phyloP scores from a whole-genome alignment of 2,888 invertebrate species.

The Eupithecia subumbrata region DNA sequence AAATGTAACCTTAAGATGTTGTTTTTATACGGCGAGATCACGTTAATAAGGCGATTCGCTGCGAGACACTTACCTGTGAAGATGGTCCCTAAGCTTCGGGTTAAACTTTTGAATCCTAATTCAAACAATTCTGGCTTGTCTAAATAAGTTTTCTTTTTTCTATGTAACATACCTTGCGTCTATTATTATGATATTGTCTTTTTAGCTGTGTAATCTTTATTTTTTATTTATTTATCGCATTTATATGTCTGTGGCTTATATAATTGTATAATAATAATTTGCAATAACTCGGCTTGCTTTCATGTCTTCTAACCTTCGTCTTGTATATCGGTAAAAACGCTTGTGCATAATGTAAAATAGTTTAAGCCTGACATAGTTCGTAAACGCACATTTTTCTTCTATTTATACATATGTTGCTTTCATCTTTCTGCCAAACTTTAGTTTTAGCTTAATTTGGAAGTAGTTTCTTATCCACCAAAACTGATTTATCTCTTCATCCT shows the following conservation, averaged over 20 bases:
- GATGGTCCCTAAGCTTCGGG: not conserved
- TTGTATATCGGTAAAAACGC: not conserved
- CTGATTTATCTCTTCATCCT: too few relatives aligned
- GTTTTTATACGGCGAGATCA: not conserved
- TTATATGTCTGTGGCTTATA: not conserved
- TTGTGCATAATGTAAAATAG: not conserved
- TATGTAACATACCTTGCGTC: not conserved
- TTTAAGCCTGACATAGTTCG: not conserved
- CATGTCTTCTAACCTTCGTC: not conserved
- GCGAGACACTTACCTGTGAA: not conserved
- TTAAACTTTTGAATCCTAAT: not conserved
- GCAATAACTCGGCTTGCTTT: not conserved
- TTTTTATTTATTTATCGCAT: not conserved
- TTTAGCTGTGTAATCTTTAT: not conserved
- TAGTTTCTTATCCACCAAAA: too few relatives aligned
- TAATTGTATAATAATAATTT: not conserved
- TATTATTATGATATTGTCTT: not conserved
- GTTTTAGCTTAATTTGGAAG: too few relatives aligned
- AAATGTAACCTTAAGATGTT: not conserved
- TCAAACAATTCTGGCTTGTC: not conserved
- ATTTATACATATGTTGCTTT: not conserved
- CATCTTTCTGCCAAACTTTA: too few relatives aligned
- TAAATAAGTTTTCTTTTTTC: not conserved
- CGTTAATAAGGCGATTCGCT: not conserved
- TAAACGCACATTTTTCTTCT: not conserved